Conservation (phyloP, 2,888 invertebrate species). For the Himalopsyche anomala region DNA sequence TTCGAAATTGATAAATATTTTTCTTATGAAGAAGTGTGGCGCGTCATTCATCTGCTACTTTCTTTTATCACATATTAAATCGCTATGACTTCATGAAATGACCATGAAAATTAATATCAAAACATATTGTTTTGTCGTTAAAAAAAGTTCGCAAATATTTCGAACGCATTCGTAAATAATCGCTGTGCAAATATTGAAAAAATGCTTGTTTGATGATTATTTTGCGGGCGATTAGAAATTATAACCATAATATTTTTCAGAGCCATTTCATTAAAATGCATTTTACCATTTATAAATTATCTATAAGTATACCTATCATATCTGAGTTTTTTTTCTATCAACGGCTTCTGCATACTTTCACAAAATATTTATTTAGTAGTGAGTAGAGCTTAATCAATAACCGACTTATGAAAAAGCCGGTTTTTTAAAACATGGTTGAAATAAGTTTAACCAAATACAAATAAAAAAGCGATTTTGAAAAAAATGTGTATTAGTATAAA, state of each 20-base stretch:
- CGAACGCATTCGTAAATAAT: background rate
- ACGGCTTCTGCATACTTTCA: too few species aligned
- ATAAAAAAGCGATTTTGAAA: too few species aligned
- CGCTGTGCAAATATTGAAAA: background rate
- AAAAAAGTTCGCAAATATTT: background rate
- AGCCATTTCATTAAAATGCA: background rate
- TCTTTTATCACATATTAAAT: constrained; percentile 24
- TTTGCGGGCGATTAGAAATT: background rate
- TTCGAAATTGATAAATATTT: background rate
- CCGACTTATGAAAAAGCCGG: too few species aligned
- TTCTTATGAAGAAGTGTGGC: background rate
- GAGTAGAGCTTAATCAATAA: too few species aligned
- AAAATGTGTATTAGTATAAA: too few species aligned
- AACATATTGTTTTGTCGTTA: background rate
- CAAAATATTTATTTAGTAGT: too few species aligned
- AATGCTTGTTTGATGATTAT: background rate
- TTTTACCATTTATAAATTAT: too few species aligned
- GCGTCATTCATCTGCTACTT: constrained; percentile 18
- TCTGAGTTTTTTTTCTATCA: too few species aligned
- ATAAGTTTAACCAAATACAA: too few species aligned
- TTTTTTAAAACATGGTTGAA: too few species aligned
- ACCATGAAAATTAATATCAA: background rate
- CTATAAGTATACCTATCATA: too few species aligned
- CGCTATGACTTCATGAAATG: background rate
- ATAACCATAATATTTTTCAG: background rate